Percentiles rank a stretch among this genome's conserved stretches.
These are phyloP conservation scores for Falco rusticolus DNA, from an alignment of 2,797 vertebrate genomes.

Conservation along the genomic window DNA sequence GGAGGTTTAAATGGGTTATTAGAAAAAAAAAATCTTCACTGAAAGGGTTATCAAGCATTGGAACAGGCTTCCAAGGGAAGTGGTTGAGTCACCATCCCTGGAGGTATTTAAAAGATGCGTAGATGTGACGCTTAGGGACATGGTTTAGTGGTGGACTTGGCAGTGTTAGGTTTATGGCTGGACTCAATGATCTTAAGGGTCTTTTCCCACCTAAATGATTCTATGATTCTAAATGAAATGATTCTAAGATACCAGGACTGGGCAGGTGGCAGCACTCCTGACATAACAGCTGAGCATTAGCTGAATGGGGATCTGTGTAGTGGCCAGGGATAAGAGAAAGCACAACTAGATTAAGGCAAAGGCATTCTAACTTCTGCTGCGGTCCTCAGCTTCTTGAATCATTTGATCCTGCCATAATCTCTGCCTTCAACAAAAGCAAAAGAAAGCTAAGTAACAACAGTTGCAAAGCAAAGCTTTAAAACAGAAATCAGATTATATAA, in stretches of 20 bases:
- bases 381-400: neutral
- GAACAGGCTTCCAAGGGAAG: no score
- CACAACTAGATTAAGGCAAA: conserved; percentile 1
- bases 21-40: no score
- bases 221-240: no score
- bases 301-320: neutral
- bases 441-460: neutral
- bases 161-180: no score
- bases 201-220: no score
- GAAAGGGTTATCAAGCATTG: no score
- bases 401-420: neutral
- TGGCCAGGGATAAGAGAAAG: neutral
- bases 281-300: conserved; percentile 47
- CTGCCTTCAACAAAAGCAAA: neutral
- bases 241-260: neutral
- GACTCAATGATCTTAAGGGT: no score
- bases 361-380: conserved; percentile 2
- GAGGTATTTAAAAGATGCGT: no score
- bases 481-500: neutral
- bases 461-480: neutral
- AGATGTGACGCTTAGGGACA: no score
- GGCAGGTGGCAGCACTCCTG: conserved; percentile 25
- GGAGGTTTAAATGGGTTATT: no score
- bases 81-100: no score
- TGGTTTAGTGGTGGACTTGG: no score